Conservation (phyloP, 2,888 invertebrate species). For the Callyntrura guangdongensis region DNA sequence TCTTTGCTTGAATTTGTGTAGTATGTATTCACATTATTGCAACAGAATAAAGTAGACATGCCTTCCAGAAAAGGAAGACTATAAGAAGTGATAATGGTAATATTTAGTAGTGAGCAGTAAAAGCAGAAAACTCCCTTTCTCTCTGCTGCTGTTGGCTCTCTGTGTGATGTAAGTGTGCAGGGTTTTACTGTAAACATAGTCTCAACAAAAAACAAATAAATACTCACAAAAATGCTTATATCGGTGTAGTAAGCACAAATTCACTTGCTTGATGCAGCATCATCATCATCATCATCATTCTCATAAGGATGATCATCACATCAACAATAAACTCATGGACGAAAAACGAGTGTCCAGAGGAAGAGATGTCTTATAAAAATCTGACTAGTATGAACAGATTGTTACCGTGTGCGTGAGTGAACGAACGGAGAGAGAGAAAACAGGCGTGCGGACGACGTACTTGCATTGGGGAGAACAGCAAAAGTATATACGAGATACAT, state of each 20-base stretch:
- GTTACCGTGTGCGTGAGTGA: background rate
- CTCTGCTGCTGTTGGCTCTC: too few relatives aligned
- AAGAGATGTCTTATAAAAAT: conserved; percentile 33
- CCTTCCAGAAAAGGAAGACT: background rate
- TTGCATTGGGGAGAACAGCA: background rate
- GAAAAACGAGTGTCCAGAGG: conserved; percentile 40
- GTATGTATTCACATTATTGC: background rate
- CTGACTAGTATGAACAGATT: conserved; percentile 8
- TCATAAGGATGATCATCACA: conserved; percentile 7
- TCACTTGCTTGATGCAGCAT: background rate
- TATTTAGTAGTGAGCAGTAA: background rate
- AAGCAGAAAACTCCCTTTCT: background rate
- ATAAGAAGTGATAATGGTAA: background rate
- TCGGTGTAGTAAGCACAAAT: background rate
- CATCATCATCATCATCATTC: conserved; percentile 6
- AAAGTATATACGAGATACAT: background rate
- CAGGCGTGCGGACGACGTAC: background rate
- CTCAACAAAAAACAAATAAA: background rate
- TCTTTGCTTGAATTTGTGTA: too few relatives aligned
- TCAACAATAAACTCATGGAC: conserved; percentile 13
- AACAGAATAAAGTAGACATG: background rate
- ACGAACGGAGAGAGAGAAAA: conserved; percentile 21
- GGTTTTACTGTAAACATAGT: background rate
- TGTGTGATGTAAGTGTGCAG: too few relatives aligned
- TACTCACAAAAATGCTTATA: background rate